Base-by-base conservation (phyloP, 1,140 invertebrate genomes). In the Macrosteles quadrilineatus region DNA sequence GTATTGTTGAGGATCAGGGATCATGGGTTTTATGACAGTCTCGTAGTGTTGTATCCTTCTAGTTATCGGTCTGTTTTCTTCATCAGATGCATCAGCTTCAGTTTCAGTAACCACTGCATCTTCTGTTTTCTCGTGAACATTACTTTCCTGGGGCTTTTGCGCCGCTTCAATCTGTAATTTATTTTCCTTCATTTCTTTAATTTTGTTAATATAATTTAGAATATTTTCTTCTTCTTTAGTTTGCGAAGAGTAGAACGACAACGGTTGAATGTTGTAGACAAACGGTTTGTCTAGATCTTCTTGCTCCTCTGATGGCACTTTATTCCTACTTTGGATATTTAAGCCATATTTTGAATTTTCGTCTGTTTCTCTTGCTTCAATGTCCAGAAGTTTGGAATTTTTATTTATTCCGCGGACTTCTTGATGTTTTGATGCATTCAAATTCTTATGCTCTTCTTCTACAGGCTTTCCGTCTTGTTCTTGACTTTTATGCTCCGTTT, bases 1-100 rank as follows among this genome's bases (percentile, higher is more conserved):
- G 4, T 43, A 57, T 21, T 4, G 29, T 57, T 57, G 68, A 36
- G 25, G 23, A 29, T 69, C 53, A 2, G 23, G 17, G 11, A 21
- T 30, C 32, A 66, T 32, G 1, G 65, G 64, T 30, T 55, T 36
- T 11, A 71, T 47, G 0, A 67, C 36, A 32, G 70, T 71, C 31
- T 71, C 27, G 30, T 67, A 67, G 53, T 71, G 70, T 36, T 71
- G 70, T 67, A 71, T 71, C 11, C 45, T 53, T 59, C 70, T 50
- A 11, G 59, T 53, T 1, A 64, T 65, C 25, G 53, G 47, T 53
- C 45, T 30, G 11, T 45, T 30, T 17, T 67, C 53, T 21, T 30
- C 36, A 43, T 59, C 43, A 59, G 6, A 4, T 11, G 36, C 9
- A 43, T 43, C 36, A 11, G 36, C 17, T 6, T 59, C 21, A 21